A percentile compares a stretch with the other conserved stretches of the same genome.
Conservation (phyloP, 1,140 invertebrate species). For the honey bee (Apis mellifera) region DNA sequence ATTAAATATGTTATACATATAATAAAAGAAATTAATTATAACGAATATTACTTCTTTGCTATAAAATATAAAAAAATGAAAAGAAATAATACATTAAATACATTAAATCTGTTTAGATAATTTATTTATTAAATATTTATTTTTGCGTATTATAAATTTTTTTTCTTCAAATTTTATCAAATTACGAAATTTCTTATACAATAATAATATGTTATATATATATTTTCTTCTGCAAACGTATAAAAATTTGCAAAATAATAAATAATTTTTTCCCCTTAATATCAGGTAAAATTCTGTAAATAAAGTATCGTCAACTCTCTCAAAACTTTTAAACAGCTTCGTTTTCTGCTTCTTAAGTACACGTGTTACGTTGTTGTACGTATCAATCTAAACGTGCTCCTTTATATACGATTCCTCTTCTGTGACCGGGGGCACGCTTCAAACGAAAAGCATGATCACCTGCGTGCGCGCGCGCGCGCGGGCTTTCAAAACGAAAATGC, state of each 20-base stretch:
- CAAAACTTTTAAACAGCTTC: neutral
- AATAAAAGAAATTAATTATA: slow-evolving; percentile 2
- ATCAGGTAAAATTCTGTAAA: no score
- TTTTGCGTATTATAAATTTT: slow-evolving; percentile 21
- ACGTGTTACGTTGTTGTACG: neutral
- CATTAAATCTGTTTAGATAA: slow-evolving; percentile 3
- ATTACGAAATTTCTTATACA: neutral
- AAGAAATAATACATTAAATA: neutral
- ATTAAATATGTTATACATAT: no score
- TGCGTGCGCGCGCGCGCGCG: neutral
- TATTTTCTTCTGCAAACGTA: no score
- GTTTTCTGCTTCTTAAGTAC: neutral
- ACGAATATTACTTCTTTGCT: neutral
- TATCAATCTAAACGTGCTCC: neutral
- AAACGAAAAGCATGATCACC: neutral
- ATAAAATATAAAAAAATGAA: neutral
- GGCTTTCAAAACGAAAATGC: slow-evolving; percentile 30
- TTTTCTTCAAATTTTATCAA: neutral
- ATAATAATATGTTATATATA: neutral
- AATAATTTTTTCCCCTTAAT: no score
- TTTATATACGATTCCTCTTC: neutral
- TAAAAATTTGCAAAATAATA: no score
- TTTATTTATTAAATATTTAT: slow-evolving; percentile 40
- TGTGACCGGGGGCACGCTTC: neutral
- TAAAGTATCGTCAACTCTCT: no score